Percentiles rank a stretch among this genome's conserved stretches.
Evolutionary conservation across 1,140 invertebrate genomes (phyloP).

Genomic region (Matsumurasca onukii): DNA sequence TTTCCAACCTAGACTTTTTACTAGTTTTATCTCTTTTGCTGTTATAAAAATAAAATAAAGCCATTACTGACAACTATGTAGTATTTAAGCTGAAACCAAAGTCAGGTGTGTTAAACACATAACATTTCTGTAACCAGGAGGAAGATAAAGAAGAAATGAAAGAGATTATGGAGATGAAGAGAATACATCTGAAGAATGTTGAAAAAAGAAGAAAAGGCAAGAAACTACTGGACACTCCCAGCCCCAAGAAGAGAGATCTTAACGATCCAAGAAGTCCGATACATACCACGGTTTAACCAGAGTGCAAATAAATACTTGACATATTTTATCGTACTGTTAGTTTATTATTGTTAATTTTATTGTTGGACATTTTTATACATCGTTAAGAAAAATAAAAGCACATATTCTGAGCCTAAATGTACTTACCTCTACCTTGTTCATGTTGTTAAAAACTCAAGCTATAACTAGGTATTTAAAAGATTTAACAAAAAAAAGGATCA

Average conservation of each 20-base stretch:
- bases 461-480: not conserved
- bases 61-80: too few relatives aligned
- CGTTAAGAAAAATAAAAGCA: not conserved
- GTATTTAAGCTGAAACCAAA: too few relatives aligned
- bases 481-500: not conserved
- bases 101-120: too few relatives aligned
- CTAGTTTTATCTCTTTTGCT: too few relatives aligned
- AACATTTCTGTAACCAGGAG: too few relatives aligned
- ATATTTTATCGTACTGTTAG: not conserved
- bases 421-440: not conserved
- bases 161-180: constrained; percentile 88
- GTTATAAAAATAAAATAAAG: too few relatives aligned
- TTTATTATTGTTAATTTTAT: not conserved
- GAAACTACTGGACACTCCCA: constrained; percentile 32
- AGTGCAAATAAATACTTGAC: too few relatives aligned
- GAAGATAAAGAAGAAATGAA: constrained; percentile 93
- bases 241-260: constrained; percentile 22
- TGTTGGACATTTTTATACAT: constrained; percentile 10
- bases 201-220: constrained; percentile 59
- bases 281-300: too few relatives aligned
- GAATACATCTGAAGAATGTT: constrained; percentile 73
- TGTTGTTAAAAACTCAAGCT: not conserved
- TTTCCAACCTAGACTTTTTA: too few relatives aligned
- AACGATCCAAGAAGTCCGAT: not conserved
- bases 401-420: not conserved